Evolutionary conservation across 2,888 invertebrate species (phyloP).

Genomic region (Polymixis flavicincta): DNA sequence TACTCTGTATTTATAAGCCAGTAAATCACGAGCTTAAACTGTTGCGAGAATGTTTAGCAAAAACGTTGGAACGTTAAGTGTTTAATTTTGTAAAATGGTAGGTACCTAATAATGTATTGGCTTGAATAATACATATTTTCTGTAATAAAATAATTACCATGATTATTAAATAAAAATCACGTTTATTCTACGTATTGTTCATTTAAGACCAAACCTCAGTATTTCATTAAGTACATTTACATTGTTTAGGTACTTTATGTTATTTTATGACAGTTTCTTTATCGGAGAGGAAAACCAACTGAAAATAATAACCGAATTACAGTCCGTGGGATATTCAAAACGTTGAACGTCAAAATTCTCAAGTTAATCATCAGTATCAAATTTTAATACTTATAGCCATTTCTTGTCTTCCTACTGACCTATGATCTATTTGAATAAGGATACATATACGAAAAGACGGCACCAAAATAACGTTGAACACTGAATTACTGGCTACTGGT

Average conservation of each 20-base stretch:
- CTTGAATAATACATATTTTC: neutral
- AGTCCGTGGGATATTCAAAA: neutral
- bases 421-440: neutral
- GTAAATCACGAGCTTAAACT: constrained; percentile 53
- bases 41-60: constrained; percentile 54
- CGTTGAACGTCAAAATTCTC: neutral
- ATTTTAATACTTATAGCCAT: neutral
- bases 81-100: neutral
- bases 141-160: neutral
- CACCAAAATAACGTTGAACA: neutral
- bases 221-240: too few species aligned
- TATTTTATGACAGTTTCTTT: constrained; percentile 10
- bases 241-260: neutral
- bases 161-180: neutral
- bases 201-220: too few species aligned
- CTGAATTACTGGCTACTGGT: neutral
- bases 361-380: neutral
- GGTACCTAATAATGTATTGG: neutral
- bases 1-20: constrained; percentile 48
- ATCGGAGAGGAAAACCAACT: constrained; percentile 25
- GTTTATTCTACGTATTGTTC: neutral
- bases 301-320: constrained; percentile 5
- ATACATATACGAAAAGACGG: too few species aligned
- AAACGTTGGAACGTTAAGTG: constrained; percentile 36
- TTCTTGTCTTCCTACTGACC: neutral